These are phyloP conservation scores for Apis dorsata DNA, from an alignment of 1,140 invertebrate genomes.

Conservation along the genomic window DNA sequence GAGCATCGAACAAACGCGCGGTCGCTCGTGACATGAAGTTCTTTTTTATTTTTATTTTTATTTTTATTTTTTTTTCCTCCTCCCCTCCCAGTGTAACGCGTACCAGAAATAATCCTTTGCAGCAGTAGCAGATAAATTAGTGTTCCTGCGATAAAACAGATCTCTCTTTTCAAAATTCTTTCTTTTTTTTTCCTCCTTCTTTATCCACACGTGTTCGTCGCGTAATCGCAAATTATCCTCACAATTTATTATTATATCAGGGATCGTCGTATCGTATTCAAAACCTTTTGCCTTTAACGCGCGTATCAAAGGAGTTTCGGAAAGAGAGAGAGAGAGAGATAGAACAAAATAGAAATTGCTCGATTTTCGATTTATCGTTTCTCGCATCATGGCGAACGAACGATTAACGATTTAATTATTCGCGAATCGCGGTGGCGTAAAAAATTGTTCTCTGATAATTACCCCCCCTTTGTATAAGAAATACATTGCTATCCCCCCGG, in stretches of 20 bases:
- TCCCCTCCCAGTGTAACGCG: neutral
- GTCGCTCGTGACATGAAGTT: neutral
- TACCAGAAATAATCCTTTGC: conserved; percentile 14
- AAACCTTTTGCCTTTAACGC: neutral
- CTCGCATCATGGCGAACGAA: conserved; percentile 36
- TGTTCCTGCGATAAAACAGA: neutral
- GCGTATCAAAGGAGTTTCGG: neutral
- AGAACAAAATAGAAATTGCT: neutral
- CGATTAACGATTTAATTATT: conserved; percentile 61
- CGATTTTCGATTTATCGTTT: conserved; percentile 9
- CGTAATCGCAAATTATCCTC: neutral
- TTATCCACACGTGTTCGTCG: neutral
- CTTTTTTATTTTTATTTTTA: neutral
- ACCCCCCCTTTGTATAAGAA: conserved; percentile 54
- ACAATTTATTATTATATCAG: neutral
- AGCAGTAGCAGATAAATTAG: conserved; percentile 6
- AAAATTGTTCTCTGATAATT: conserved; percentile 59
- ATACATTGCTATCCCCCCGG: conserved; percentile 46
- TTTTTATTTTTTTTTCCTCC: no score
- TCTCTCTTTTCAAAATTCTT: neutral
- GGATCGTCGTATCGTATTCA: neutral
- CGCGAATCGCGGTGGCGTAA: neutral
- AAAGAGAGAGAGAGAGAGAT: no score
- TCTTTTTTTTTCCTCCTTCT: neutral
- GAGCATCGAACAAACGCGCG: conserved; percentile 4